Evolutionary conservation across 2,797 vertebrate genomes (phyloP), one percentile per base, ranked within the genome.

Genomic region (Propithecus deckenii): DNA sequence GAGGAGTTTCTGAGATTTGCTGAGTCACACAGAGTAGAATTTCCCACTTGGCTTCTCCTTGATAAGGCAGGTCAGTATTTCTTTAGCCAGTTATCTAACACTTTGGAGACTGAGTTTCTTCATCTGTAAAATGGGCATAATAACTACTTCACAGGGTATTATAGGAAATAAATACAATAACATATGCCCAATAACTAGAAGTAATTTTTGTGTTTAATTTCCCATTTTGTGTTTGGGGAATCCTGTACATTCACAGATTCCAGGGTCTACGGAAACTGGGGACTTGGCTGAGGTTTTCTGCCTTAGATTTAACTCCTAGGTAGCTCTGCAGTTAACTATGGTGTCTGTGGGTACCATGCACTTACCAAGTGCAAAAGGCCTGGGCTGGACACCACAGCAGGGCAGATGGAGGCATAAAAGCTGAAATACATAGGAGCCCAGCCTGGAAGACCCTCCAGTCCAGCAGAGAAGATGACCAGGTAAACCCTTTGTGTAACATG

Each of bases 81-180:
- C 76, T 65, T 89, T 35, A 81, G 25, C 32, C 30, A 61, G 43
- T 41, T 48, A 50, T 41, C 71, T 88, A 89, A 79, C 7, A n/a
- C 59, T 78, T 86, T 52, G 5, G 63, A 88, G 74, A 76, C 61
- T 30, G 28, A 55, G 55, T 87, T 69, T 83, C 67, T 74, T 90
- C 63, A 79, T 86, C 84, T 30, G 2, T 35, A 85, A 85, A 22
- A 74, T 50, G 25, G 63, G 6, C 52, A 69, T 65, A 67, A 57
- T 7, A 63, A 75, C 46, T 69, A 22, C 22, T n/a, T 80, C 80
- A 63, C 4, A 22, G 20, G 28, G 46, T 48, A 17, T 38, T 48
- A 28, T n/a, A 41, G 87, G 41, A 87, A 87, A 84, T 89, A 87
- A 95, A 94, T 61, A 43, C 15, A 85, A 22, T 38, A 84, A 80